A percentile compares a stretch with the other conserved stretches of the same genome.
Evolutionary conservation across 1,140 invertebrate species (phyloP).

Genomic region (Holotrichia oblita): DNA sequence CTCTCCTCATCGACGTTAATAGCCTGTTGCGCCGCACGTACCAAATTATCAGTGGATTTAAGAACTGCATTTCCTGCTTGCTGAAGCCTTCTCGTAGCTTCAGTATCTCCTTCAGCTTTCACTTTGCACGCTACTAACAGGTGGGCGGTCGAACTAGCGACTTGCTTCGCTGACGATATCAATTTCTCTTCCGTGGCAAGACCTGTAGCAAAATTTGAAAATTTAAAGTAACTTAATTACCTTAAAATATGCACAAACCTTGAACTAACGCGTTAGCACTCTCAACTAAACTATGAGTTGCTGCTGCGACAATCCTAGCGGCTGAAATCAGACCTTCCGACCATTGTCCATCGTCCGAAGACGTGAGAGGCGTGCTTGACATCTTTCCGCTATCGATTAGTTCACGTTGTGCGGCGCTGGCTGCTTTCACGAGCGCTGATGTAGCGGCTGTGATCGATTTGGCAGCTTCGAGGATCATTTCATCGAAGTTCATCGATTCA

Average conservation of each 20-base stretch:
- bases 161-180: constrained; percentile 96
- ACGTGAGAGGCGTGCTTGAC: constrained; percentile 78
- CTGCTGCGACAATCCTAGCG: constrained; percentile 93
- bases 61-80: constrained; percentile 97
- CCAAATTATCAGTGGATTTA: constrained; percentile 96
- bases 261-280: constrained; percentile 97
- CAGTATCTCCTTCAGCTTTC: constrained; percentile 95
- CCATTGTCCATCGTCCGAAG: constrained; percentile 98
- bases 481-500: constrained; percentile 96
- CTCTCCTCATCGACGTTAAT: constrained; percentile 92
- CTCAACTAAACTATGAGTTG: constrained; percentile 96
- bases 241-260: constrained; percentile 64
- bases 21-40: constrained; percentile 91
- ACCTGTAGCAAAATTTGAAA: constrained; percentile 44
- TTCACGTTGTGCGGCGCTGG: constrained; percentile 94
- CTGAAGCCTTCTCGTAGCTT: constrained; percentile 92
- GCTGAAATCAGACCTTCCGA: constrained; percentile 97
- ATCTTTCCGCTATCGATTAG: constrained; percentile 87
- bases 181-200: constrained; percentile 93
- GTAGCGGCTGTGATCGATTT: constrained; percentile 98
- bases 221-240: neutral
- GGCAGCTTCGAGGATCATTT: constrained; percentile 98
- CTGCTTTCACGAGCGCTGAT: constrained; percentile 94
- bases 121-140: constrained; percentile 97
- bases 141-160: constrained; percentile 96